phyloP scores from a whole-genome alignment of 2,113 vertebrate genomes.

The Barbus barbus region DNA sequence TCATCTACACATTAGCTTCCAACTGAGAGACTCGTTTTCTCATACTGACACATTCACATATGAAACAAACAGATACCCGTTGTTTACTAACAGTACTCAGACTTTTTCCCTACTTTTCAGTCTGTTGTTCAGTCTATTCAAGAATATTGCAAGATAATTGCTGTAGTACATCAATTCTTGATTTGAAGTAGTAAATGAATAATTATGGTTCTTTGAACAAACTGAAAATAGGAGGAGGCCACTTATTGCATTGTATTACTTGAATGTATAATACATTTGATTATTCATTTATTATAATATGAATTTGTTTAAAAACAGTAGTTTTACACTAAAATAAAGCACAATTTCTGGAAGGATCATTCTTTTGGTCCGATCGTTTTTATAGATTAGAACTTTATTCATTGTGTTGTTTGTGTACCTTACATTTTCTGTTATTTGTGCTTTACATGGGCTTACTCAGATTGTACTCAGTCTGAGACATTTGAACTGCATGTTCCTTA shows the following conservation, averaged over 20 bases:
- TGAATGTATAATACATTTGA: not conserved
- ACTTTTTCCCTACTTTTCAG: not conserved
- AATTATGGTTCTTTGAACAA: conserved; percentile 5
- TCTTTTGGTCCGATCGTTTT: not conserved
- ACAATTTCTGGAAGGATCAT: not conserved
- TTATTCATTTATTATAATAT: not conserved
- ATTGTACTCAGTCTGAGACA: not conserved
- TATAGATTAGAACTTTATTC: not conserved
- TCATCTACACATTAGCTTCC: conserved; percentile 42
- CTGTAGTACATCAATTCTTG: no score
- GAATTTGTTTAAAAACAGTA: not conserved
- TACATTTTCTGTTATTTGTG: not conserved
- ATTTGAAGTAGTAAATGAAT: not conserved
- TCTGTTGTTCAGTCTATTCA: not conserved
- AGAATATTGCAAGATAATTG: no score
- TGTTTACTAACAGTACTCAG: conserved; percentile 2
- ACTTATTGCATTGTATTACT: not conserved
- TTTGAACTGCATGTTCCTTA: not conserved
- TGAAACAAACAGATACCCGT: not conserved
- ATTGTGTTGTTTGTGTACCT: not conserved
- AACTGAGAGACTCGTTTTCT: conserved; percentile 36
- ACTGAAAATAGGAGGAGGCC: not conserved
- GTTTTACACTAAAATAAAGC: not conserved
- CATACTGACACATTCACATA: conserved; percentile 27
- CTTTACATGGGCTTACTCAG: not conserved